Evolutionary conservation across 2,113 vertebrate species (phyloP), one percentile per base, ranked within the genome.

Genomic region (Alexandromys fortis): DNA sequence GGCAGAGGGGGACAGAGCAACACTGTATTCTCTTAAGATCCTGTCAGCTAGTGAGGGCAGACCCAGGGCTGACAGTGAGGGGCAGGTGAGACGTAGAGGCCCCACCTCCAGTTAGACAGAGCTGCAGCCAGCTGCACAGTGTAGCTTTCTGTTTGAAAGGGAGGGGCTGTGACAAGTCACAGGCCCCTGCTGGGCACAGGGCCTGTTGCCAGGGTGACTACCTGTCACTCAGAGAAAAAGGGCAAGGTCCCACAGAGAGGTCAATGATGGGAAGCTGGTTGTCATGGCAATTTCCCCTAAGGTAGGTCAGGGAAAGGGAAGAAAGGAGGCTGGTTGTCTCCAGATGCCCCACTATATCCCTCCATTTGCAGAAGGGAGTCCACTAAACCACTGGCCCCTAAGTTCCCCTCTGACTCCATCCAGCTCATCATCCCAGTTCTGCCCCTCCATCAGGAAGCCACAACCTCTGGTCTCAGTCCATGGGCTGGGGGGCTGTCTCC

Each of bases 141-240:
- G 28, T 26, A 49, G n/a, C 45, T 78, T 73, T 55, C 68, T 90
- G 9, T 30, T 85, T 82, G 67, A 85, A 75, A 95, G 67, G 70
- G 85, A 76, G 26, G 42, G 90, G 26, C 58, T 8, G 7, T 26
- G 30, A 45, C 75, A 96, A 94, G 72, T 63, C 68, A 77, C 2
- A 47, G 75, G 83, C 6, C 67, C 94, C 87, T 85, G 91, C 61
- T 89, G 89, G 81, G 75, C 75, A 92, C n/a, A 87, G 38, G 33
- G 85, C 38, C 95, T 89, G 79, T 88, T 93, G 72, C 88, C 55
- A 91, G 61, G 67, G 93, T 81, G 86, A 97, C 85, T 81, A 91
- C 91, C 93, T 94, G 96, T 96, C 97, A 93, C 91, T 96, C 7
- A 16, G 65, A 95, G 87, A 45, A 92, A 93, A 68, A 47, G 95